Conservation (phyloP, 2,113 vertebrate species). For the Callipepla squamata region DNA sequence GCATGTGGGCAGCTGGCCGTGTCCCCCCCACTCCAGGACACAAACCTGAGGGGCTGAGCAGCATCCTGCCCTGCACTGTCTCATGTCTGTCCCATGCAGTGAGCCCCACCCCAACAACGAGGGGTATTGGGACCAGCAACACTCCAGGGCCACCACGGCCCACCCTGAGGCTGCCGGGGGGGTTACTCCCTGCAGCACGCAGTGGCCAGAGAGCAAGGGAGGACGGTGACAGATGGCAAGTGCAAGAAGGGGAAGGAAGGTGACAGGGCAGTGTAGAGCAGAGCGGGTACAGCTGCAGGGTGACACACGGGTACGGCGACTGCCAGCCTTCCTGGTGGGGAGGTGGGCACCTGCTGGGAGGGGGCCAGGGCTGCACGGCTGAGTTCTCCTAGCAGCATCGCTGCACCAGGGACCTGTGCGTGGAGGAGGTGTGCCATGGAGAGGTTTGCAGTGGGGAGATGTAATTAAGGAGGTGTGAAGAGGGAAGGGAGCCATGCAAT, state of each 20-base stretch:
- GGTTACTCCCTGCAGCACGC: neutral
- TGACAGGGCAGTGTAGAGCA: neutral
- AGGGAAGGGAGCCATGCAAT: neutral
- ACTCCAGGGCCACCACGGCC: accelerated
- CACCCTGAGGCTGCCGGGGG: accelerated
- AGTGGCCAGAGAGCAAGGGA: accelerated
- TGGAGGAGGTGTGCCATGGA: neutral
- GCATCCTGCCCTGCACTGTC: neutral
- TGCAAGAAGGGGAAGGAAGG: neutral
- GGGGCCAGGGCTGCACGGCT: neutral
- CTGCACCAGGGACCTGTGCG: accelerated
- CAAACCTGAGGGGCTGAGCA: neutral
- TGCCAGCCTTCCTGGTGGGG: accelerated
- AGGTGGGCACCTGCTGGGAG: neutral
- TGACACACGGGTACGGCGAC: accelerated
- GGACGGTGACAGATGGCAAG: neutral
- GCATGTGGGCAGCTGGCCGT: neutral
- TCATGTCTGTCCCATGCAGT: accelerated
- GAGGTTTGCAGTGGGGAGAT: neutral
- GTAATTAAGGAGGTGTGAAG: too few relatives aligned
- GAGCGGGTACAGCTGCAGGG: neutral
- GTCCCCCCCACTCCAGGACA: neutral
- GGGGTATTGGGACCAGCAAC: neutral
- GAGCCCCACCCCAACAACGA: accelerated
- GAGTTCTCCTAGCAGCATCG: neutral